Percentiles rank a stretch among this genome's conserved stretches.
phyloP scores from a whole-genome alignment of 2,888 invertebrate genomes.

The Volucella inflata region DNA sequence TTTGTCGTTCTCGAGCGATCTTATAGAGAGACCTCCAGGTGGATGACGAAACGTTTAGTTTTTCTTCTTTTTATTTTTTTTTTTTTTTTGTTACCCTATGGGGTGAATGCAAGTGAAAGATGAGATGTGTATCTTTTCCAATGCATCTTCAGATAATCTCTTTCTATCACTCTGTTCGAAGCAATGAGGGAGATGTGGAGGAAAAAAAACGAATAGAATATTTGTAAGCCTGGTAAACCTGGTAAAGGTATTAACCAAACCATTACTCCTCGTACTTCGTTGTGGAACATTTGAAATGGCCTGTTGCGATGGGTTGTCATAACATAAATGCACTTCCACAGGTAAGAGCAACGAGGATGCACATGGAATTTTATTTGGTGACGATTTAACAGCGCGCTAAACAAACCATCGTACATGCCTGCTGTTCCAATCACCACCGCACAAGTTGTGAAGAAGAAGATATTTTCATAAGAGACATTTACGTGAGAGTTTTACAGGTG shows the following conservation, averaged over 20 bases:
- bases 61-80: constrained; percentile 46
- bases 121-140: constrained; percentile 63
- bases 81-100: constrained; percentile 46
- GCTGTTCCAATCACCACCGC: constrained; percentile 70
- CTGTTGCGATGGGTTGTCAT: constrained; percentile 62
- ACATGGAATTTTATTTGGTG: constrained; percentile 62
- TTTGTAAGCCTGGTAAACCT: too few relatives aligned
- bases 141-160: constrained; percentile 66
- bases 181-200: constrained; percentile 4
- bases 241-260: constrained; percentile 44
- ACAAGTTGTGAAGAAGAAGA: constrained; percentile 61
- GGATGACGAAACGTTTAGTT: constrained; percentile 55
- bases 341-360: constrained; percentile 22
- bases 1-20: constrained; percentile 62
- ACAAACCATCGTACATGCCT: constrained; percentile 63
- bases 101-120: constrained; percentile 65
- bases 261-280: constrained; percentile 24
- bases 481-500: constrained; percentile 10
- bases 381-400: constrained; percentile 70
- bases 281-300: constrained; percentile 63
- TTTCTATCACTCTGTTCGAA: constrained; percentile 6
- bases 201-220: constrained; percentile 8
- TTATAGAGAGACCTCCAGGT: constrained; percentile 59
- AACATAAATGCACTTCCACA: constrained; percentile 43
- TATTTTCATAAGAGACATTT: constrained; percentile 20